Percentiles rank a stretch among this genome's conserved stretches.
Conservation (phyloP, 2,797 vertebrate genomes). For the Thaleichthys pacificus region DNA sequence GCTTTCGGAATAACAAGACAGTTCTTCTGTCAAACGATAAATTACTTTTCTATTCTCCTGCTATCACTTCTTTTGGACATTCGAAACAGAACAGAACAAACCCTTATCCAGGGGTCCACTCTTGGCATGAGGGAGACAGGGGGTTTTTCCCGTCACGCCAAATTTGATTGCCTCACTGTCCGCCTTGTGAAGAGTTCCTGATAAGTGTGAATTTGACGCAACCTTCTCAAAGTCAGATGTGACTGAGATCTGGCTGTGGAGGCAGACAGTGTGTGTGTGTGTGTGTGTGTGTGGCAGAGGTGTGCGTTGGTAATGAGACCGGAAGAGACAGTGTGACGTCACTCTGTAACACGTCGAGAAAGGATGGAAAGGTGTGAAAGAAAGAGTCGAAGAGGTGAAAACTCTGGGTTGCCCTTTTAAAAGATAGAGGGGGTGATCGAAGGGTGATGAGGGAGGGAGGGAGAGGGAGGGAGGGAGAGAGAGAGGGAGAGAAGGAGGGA, state of each 20-base stretch:
- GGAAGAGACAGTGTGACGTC: constrained; percentile 6
- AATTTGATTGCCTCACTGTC: constrained; percentile 67
- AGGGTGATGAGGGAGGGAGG: neutral
- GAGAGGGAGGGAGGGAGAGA: neutral
- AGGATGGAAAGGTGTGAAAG: constrained; percentile 12
- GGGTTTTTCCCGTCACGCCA: constrained; percentile 33
- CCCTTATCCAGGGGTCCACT: too few relatives aligned
- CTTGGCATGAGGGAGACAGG: too few relatives aligned
- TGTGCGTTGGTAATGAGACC: constrained; percentile 30
- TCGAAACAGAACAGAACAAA: too few relatives aligned
- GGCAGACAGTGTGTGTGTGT: neutral
- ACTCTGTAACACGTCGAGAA: constrained; percentile 9
- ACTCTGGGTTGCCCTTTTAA: neutral
- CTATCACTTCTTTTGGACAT: too few relatives aligned
- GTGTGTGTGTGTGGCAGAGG: constrained; percentile 15
- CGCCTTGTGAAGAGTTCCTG: constrained; percentile 33
- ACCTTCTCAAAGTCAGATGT: constrained; percentile 70
- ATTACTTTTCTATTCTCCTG: too few relatives aligned
- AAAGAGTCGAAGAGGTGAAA: neutral
- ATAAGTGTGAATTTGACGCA: constrained; percentile 65
- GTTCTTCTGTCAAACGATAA: too few relatives aligned
- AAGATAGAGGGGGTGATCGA: neutral
- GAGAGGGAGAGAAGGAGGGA: too few relatives aligned
- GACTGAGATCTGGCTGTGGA: constrained; percentile 39
- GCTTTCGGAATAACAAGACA: too few relatives aligned